Base-by-base conservation (phyloP, 2,888 invertebrate species). In the Hybos culiciformis region DNA sequence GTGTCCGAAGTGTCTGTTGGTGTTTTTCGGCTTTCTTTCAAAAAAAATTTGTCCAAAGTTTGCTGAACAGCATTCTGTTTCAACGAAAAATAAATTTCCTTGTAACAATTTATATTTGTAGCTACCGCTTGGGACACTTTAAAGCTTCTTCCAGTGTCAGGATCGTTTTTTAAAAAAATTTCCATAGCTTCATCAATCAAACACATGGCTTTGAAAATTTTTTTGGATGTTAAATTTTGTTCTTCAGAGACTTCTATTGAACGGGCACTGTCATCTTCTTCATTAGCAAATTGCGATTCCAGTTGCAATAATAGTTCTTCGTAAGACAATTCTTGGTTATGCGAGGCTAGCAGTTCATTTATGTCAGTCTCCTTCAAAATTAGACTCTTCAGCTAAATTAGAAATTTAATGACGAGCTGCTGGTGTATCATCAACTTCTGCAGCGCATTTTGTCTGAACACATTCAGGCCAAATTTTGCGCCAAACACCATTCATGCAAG, bases 311-410 rank as follows among this genome's bases (percentile, higher is more conserved):
- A n/a, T 39, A 47, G 37, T 42, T 48, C 45, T 39, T 44, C 43
- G 15, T 50, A 43, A 45, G 45, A 42, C 24, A 50, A 40, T 44
- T 48, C 46, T 48, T 50, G 44, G 45, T 46, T 49, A 34, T 47
- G 50, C 38, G 47, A 46, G 32, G 42, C 39, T 45, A 50, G 42
- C 41, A 51, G 45, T 46, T 49, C 48, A 46, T 46, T 36, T 39
- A 48, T 46, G 39, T 46, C 49, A 45, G 37, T 20, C 26, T 43
- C 41, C 37, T 41, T 44, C 47, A 45, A 48, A 48, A 43, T 47
- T 44, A 43, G 39, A 40, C 42, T 41, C 39, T 41, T 42, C 42
- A 44, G 46, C 44, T 45, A 45, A 51, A 42, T 47, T 45, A 43
- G 47, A 37, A 43, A 48, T 48, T 45, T 51, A 48, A 42, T 44